Conservation (phyloP, 2,113 vertebrate species). For the Catharus bicknelli region DNA sequence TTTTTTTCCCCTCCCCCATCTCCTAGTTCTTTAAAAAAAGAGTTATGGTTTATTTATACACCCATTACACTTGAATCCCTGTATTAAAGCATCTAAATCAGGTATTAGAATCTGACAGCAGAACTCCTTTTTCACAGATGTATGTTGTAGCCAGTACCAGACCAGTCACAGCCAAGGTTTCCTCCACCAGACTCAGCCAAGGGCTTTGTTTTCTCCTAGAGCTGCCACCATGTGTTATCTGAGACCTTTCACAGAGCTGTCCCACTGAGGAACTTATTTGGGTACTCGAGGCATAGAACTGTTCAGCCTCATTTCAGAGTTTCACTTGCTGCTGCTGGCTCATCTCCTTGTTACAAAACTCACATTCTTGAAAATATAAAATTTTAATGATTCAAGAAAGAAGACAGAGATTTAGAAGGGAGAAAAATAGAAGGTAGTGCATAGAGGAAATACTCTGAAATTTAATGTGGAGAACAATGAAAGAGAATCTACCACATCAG, state of each 20-base stretch:
- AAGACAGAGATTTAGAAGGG: neutral
- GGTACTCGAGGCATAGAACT: neutral
- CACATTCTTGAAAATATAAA: neutral
- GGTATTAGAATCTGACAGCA: neutral
- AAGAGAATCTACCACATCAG: neutral
- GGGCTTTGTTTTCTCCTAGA: neutral
- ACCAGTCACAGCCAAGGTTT: neutral
- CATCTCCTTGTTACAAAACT: neutral
- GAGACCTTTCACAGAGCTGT: neutral
- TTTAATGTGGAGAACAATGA: neutral
- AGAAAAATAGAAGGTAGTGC: neutral
- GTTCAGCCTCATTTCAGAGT: neutral
- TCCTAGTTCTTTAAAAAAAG: neutral
- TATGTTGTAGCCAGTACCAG: neutral
- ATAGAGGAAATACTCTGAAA: neutral
- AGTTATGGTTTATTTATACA: neutral
- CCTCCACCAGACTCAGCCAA: neutral
- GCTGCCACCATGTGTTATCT: neutral
- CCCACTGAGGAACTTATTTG: neutral
- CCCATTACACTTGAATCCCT: neutral
- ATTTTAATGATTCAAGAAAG: neutral
- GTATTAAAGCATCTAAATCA: neutral
- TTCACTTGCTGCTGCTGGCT: neutral
- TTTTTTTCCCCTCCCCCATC: accelerated
- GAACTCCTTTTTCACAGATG: neutral